These are phyloP conservation scores for Nyctibius bracteatus DNA, from an alignment of 2,113 vertebrate species.

Conservation along the genomic window DNA sequence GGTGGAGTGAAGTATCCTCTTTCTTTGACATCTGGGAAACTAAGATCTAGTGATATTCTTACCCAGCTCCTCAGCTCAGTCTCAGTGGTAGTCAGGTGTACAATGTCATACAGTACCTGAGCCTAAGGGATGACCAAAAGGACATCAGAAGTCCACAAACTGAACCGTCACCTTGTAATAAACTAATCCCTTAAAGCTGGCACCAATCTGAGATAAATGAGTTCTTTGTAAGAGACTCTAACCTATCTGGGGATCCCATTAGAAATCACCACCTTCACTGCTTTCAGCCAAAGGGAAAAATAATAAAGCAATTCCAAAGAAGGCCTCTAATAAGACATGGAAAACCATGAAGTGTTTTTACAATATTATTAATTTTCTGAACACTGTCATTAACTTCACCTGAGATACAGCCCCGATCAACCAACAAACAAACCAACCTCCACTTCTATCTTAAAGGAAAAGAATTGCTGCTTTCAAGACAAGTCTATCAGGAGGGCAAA, in stretches of 20 bases:
- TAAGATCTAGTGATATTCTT: not conserved
- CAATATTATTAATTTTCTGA: not conserved
- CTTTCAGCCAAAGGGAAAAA: not conserved
- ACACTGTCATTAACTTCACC: not conserved
- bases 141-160: not conserved
- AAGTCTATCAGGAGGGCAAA: not conserved
- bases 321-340: not conserved
- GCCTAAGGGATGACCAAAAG: not conserved
- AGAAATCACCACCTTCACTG: not conserved
- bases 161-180: not conserved
- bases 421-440: not conserved
- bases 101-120: not conserved
- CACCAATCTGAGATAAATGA: not conserved
- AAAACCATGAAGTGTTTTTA: not conserved
- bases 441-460: not conserved
- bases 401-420: not conserved
- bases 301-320: not conserved
- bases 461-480: not conserved
- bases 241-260: not conserved
- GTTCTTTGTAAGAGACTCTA: not conserved
- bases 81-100: not conserved
- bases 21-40: not conserved
- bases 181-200: not conserved
- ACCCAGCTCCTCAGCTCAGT: not conserved
- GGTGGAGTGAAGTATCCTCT: not conserved